Percentiles rank a stretch among this genome's conserved stretches.
phyloP scores from a whole-genome alignment of 2,113 vertebrate genomes.

The Corythornis madagascariensis region DNA sequence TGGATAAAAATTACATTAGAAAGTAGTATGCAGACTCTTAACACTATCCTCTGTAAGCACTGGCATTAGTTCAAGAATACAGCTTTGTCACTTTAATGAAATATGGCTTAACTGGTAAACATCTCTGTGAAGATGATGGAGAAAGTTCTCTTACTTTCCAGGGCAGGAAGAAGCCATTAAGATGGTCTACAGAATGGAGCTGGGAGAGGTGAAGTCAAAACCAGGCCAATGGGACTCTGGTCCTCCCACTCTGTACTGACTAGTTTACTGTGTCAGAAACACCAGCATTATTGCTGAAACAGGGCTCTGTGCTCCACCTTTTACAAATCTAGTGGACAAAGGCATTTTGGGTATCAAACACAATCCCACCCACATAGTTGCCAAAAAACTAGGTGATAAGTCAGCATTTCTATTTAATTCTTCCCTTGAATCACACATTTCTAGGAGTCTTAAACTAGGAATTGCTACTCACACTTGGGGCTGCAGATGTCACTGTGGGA shows the following conservation, averaged over 20 bases:
- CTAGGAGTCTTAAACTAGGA: neutral
- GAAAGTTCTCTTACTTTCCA: neutral
- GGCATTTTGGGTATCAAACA: neutral
- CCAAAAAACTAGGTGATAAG: neutral
- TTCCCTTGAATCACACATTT: neutral
- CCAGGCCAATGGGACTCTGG: neutral
- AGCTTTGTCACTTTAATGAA: neutral
- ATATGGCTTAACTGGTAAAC: neutral
- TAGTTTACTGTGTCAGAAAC: neutral
- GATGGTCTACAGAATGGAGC: neutral
- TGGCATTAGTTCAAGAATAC: neutral
- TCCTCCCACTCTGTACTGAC: neutral
- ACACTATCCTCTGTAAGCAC: neutral
- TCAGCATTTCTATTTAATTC: neutral
- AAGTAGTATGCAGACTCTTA: neutral
- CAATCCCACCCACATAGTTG: neutral
- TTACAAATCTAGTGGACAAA: neutral
- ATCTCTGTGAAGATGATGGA: neutral
- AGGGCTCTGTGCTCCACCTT: neutral
- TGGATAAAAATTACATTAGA: neutral
- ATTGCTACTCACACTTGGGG: neutral
- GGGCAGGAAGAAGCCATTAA: neutral
- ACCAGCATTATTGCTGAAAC: neutral
- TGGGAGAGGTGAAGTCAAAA: neutral
- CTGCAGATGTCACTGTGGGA: neutral